These are phyloP conservation scores for Dolichopus griseipennis DNA, from an alignment of 2,888 invertebrate species.

Conservation along the genomic window DNA sequence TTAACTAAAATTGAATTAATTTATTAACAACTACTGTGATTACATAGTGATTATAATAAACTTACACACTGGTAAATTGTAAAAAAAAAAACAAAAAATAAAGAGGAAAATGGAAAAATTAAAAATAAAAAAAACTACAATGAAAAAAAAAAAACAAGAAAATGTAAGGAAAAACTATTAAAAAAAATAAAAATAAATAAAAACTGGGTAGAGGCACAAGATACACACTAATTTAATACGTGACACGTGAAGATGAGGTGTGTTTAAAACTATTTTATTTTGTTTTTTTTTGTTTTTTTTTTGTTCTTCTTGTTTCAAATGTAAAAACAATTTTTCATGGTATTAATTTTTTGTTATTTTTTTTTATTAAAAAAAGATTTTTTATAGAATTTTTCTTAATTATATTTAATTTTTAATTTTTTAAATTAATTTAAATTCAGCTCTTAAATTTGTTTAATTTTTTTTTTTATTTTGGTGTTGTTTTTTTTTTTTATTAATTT, in stretches of 20 bases:
- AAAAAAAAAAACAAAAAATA: background rate
- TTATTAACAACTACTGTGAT: background rate
- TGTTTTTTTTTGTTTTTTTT: background rate
- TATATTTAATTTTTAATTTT: background rate
- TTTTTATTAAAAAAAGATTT: too few species aligned
- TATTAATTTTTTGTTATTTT: too few species aligned
- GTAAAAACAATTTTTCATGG: background rate
- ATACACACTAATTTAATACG: background rate
- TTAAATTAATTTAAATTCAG: too few species aligned
- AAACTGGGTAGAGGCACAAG: background rate
- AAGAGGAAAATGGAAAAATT: background rate
- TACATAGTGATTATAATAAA: background rate
- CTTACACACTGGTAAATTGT: background rate
- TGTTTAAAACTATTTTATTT: background rate
- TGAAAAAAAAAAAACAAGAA: background rate
- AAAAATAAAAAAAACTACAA: too few species aligned
- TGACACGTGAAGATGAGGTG: constrained; percentile 6
- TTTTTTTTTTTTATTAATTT: background rate
- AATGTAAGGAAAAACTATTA: background rate
- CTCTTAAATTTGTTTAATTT: background rate
- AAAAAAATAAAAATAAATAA: background rate
- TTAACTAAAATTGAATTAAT: background rate
- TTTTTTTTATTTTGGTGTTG: too few species aligned
- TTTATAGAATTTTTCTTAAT: background rate
- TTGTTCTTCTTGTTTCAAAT: background rate